phyloP scores from a whole-genome alignment of 1,140 invertebrate genomes.

The Pristionchus pacificus region DNA sequence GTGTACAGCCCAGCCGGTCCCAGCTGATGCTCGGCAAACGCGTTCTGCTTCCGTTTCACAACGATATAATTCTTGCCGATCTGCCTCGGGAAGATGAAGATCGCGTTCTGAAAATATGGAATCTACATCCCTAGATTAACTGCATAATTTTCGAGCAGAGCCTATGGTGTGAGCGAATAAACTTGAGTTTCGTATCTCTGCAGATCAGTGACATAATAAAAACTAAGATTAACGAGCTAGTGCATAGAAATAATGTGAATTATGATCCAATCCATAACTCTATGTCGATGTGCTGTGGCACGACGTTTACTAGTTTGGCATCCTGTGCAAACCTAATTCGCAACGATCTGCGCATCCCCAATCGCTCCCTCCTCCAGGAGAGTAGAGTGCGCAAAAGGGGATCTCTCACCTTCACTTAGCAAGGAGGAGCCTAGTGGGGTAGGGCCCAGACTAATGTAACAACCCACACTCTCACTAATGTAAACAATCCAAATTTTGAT shows the following conservation, averaged over 20 bases:
- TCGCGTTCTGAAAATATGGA: slow-evolving; percentile 5
- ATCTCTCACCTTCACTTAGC: no score
- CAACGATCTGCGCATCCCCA: slow-evolving; percentile 42
- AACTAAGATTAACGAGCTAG: background rate
- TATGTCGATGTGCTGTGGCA: no score
- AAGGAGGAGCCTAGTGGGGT: background rate
- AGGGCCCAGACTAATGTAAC: background rate
- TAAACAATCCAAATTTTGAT: background rate
- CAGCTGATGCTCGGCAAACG: slow-evolving; percentile 27
- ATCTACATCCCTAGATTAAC: no score
- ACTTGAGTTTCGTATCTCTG: background rate
- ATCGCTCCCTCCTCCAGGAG: slow-evolving; percentile 71
- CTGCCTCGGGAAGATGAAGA: slow-evolving; percentile 34
- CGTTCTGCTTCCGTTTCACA: slow-evolving; percentile 26
- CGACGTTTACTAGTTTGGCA: no score
- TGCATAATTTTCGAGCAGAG: no score
- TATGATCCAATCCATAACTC: no score
- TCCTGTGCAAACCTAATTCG: slow-evolving; percentile 36
- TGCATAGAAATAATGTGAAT: no score
- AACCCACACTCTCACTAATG: background rate
- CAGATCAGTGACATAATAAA: background rate
- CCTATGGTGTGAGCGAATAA: no score
- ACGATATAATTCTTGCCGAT: slow-evolving; percentile 43
- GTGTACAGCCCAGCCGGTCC: slow-evolving; percentile 34
- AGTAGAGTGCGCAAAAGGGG: slow-evolving; percentile 84